Percentiles rank a stretch among this genome's conserved stretches.
These are phyloP conservation scores for Frieseomelitta varia DNA, from an alignment of 1,140 invertebrate genomes.

Conservation along the genomic window DNA sequence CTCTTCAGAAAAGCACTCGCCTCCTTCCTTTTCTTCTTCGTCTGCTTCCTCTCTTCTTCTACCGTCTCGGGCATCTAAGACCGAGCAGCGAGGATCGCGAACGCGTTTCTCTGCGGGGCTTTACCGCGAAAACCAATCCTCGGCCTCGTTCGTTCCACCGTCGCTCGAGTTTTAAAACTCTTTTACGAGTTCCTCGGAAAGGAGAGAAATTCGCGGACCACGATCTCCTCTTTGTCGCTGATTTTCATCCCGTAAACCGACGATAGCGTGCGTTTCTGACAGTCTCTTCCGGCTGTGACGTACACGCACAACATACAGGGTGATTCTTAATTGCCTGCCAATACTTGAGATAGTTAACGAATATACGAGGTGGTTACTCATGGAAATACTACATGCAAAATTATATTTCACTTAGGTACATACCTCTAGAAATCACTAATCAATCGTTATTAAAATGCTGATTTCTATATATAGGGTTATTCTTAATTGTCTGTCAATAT, in stretches of 20 bases:
- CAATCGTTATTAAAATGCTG: too few species aligned
- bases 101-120: conserved; percentile 53
- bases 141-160: conserved; percentile 50
- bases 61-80: conserved; percentile 48
- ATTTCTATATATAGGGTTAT: too few species aligned
- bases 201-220: conserved; percentile 45
- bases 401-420: too few species aligned
- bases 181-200: conserved; percentile 66
- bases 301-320: too few species aligned
- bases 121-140: conserved; percentile 66
- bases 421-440: too few species aligned
- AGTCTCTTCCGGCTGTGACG: background rate
- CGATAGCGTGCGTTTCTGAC: background rate
- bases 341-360: too few species aligned
- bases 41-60: background rate
- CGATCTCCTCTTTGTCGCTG: conserved; percentile 29
- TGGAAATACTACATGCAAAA: too few species aligned
- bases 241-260: conserved; percentile 23
- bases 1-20: background rate
- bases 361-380: too few species aligned
- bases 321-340: too few species aligned
- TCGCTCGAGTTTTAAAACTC: conserved; percentile 51
- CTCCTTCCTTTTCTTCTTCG: background rate
- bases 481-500: too few species aligned
- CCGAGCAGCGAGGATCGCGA: conserved; percentile 37